Base-by-base conservation (phyloP, 2,888 invertebrate genomes). In the Eristalis pertinax region DNA sequence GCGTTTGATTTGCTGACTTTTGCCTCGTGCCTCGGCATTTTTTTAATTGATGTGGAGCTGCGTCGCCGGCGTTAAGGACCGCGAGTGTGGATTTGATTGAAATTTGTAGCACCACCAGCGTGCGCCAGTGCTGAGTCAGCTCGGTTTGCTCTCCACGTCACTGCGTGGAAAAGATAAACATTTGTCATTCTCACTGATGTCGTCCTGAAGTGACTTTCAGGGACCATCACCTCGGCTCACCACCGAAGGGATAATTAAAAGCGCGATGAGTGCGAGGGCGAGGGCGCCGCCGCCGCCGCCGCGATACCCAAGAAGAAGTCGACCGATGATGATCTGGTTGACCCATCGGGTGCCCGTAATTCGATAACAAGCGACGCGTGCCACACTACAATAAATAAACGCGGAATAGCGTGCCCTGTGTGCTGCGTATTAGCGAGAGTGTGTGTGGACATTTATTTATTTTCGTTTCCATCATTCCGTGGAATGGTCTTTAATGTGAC, bases 281-380 rank as follows among this genome's bases (percentile, higher is more conserved):
- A 26, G 26, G 26, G 26, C 26, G 26, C 26, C 26, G 26, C 26
- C n/a, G n/a, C n/a, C n/a, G n/a, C n/a, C 43, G 43, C 43, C 43
- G 43, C 43, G 43, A 13, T 7, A 50, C 15, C 43, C 43, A 3
- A 43, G 50, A 50, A n/a, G 19, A 50, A n/a, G 50, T n/a, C 50
- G 50, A 50, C 24, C 26, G 64, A 76, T 24, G 84, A 85, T 78
- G 85, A 82, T 82, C 82, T 70, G 83, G 78, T 79, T 84, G 80
- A 84, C 86, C 86, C 86, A 75, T 78, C 78, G 83, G 86, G 67
- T 78, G 78, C 56, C 56, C 83, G 87, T 87, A 80, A 80, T 87
- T 87, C 84, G 87, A 87, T 87, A 87, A 84, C 79, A 76, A 79
- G 76, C 79, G 80, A 87, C 84, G 87, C 87, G 87, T 87, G 87